Evolutionary conservation across 2,113 vertebrate genomes (phyloP).

Genomic region (Onychostoma macrolepis): DNA sequence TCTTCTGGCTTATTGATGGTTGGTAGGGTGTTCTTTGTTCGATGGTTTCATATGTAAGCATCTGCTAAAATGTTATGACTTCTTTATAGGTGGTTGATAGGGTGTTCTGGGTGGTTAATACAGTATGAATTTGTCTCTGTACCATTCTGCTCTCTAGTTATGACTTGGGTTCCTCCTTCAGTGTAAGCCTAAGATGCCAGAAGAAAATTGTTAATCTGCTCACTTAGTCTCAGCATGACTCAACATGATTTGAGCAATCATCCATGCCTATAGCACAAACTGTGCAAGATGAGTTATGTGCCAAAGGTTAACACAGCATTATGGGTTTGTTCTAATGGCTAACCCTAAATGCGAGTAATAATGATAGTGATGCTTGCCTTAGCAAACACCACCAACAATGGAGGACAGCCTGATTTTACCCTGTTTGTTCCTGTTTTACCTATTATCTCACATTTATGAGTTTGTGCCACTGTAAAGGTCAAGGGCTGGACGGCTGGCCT

Average conservation of each 20-base stretch:
- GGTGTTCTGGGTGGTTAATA: neutral
- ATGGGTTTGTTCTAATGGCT: neutral
- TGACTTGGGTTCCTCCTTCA: neutral
- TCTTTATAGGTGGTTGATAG: neutral
- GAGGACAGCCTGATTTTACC: neutral
- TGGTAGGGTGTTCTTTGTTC: no score
- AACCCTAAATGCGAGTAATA: neutral
- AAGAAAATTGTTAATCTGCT: neutral
- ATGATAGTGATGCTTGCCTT: neutral
- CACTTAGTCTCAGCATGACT: neutral
- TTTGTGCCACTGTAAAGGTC: slow-evolving; percentile 33
- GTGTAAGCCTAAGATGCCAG: neutral
- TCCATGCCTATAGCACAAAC: neutral
- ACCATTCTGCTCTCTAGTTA: neutral
- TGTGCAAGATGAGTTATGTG: neutral
- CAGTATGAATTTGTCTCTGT: neutral
- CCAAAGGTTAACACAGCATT: neutral
- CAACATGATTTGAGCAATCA: neutral
- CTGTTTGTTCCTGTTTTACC: neutral
- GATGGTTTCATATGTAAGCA: no score
- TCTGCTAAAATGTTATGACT: neutral
- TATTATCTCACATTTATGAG: neutral
- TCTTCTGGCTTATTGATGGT: no score
- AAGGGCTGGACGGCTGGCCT: neutral
- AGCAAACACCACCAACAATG: neutral